Base-by-base conservation (phyloP, 1,140 invertebrate species). In the Caenorhabditis brenneri region DNA sequence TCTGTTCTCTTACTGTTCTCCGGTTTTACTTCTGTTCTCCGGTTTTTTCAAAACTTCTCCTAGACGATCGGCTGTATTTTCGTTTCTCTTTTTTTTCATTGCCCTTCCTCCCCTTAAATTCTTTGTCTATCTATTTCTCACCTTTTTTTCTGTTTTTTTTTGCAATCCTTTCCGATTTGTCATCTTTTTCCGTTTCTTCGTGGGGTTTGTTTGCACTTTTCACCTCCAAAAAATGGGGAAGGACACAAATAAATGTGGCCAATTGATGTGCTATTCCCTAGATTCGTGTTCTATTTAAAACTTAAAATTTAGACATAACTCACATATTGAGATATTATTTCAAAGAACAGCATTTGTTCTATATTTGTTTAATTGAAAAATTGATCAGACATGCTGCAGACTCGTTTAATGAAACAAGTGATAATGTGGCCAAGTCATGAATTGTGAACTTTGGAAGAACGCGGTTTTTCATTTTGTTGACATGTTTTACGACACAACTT, bases 181-280 rank as follows among this genome's bases (percentile, higher is more conserved):
- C 29, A 53, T 29, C 29, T 33, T 53, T 80, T 80, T 31, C 27
- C 16, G 19, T 53, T 80, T 49, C 22, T 48, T 48, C 33, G 16
- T 0, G 15, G 16, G 22, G 19, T 79, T 80, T 80, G 51, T 80
- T 80, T 80, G 79, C 51, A 53, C 48, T 80, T 79, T 48, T 29
- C 48, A 48, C 39, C 39, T 51, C 5, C 36, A 39, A 55, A 55
- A 53, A 51, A 33, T 2, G 9, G 4, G 9, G 10, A 22, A n/a
- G 79, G 51, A 51, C 46, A 80, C 79, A 80, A 80, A 80, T 80
- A 51, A 51, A 80, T 80, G 46, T 80, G 79, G 29, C 48, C n/a
- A n/a, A 33, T 33, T 55, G n/a, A 24, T 80, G 29, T 55, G 31
- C 51, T 80, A 27, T 0, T 9, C 46, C 7, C 12, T 1, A 24